These are phyloP conservation scores for Chrysomela aeneicollis DNA, from an alignment of 2,888 invertebrate species.

Conservation along the genomic window DNA sequence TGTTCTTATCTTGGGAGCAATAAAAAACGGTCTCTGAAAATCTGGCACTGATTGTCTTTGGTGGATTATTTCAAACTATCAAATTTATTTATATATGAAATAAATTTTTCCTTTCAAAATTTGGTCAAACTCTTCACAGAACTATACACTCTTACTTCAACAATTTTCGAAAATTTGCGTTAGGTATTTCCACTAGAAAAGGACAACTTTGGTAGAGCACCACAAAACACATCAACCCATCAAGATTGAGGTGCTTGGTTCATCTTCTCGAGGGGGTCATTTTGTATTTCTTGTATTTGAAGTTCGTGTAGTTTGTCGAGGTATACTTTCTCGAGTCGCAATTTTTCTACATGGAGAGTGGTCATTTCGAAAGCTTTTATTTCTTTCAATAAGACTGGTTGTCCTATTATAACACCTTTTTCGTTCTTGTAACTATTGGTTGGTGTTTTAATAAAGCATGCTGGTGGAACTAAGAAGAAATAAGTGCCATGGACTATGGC, in stretches of 20 bases:
- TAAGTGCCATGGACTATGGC: background rate
- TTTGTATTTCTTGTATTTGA: background rate
- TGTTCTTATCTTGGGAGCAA: constrained; percentile 14
- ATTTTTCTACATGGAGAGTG: background rate
- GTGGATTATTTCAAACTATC: constrained; percentile 15
- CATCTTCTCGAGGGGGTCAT: background rate
- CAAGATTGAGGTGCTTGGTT: too few relatives aligned
- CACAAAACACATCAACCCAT: too few relatives aligned
- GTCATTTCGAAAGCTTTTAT: background rate
- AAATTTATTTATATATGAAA: constrained; percentile 10
- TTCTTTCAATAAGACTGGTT: background rate
- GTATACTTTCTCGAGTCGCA: background rate
- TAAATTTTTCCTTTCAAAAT: constrained; percentile 10
- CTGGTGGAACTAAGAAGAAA: background rate
- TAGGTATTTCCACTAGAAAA: constrained; percentile 15
- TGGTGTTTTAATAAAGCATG: background rate
- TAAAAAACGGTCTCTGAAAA: constrained; percentile 13
- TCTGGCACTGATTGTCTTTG: constrained; percentile 10
- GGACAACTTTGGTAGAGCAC: constrained; percentile 8
- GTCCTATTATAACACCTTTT: background rate
- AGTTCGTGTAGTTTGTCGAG: constrained; percentile 7
- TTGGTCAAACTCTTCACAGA: constrained; percentile 14
- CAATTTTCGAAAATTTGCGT: constrained; percentile 4
- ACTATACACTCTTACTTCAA: constrained; percentile 10
- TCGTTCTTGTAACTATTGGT: background rate